A percentile compares a stretch with the other conserved stretches of the same genome.
phyloP scores from a whole-genome alignment of 2,888 invertebrate genomes.

The Microchrysa polita region DNA sequence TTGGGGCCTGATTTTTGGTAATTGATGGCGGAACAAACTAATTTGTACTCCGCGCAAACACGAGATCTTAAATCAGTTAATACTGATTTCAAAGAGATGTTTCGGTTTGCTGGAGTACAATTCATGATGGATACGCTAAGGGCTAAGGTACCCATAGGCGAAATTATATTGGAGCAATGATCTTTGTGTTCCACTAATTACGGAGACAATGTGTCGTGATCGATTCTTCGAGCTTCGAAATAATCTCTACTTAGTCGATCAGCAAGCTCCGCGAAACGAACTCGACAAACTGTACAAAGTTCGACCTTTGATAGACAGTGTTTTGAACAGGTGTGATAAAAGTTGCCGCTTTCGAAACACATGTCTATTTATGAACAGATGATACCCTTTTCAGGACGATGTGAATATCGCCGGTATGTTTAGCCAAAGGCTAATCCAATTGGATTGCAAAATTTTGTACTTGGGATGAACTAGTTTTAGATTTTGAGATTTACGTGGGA shows the following conservation, averaged over 20 bases:
- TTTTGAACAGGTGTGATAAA: conserved; percentile 46
- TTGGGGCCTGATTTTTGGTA: neutral
- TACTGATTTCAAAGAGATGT: neutral
- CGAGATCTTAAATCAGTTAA: neutral
- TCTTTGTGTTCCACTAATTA: neutral
- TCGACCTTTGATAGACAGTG: conserved; percentile 48
- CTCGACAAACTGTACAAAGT: conserved; percentile 41
- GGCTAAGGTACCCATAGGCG: neutral
- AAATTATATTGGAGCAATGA: neutral
- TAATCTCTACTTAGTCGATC: neutral
- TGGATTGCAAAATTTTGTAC: conserved; percentile 57
- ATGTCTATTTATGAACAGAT: conserved; percentile 55
- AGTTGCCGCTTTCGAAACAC: conserved; percentile 52
- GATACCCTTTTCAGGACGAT: conserved; percentile 55
- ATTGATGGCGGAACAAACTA: neutral
- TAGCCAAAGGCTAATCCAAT: conserved; percentile 54
- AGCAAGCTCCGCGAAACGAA: neutral
- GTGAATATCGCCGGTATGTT: conserved; percentile 51
- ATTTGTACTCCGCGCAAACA: neutral
- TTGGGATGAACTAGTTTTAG: conserved; percentile 53
- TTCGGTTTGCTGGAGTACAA: neutral
- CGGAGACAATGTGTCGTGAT: neutral
- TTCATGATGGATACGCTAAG: neutral
- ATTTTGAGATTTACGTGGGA: conserved; percentile 56
- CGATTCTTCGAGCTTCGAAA: conserved; percentile 5